A percentile compares a stretch with the other conserved stretches of the same genome.
These are phyloP conservation scores for Limenitis arthemis DNA, from an alignment of 2,888 invertebrate genomes.

Conservation along the genomic window DNA sequence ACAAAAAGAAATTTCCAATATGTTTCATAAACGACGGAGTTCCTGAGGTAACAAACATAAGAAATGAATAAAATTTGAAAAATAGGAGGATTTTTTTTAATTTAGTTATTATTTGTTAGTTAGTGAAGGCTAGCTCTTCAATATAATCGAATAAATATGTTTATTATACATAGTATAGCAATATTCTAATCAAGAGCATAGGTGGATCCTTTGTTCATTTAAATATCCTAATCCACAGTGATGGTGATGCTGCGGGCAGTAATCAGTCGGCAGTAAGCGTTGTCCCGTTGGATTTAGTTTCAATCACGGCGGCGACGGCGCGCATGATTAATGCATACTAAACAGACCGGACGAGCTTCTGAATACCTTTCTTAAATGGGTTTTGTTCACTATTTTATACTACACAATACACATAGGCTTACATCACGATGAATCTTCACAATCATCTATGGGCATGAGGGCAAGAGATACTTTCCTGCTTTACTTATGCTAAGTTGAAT, in stretches of 20 bases:
- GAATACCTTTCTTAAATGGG: background rate
- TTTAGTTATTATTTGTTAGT: too few species aligned
- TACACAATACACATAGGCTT: too few species aligned
- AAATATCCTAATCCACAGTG: constrained; percentile 51
- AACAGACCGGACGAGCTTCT: constrained; percentile 43
- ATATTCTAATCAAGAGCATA: background rate
- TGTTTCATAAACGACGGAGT: background rate
- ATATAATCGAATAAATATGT: too few species aligned
- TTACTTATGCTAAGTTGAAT: too few species aligned
- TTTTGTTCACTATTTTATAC: background rate
- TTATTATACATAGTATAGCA: too few species aligned
- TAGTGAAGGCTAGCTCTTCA: too few species aligned
- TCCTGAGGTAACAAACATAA: background rate
- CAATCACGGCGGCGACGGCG: constrained; percentile 57
- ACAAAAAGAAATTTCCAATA: too few species aligned
- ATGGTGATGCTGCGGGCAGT: constrained; percentile 42
- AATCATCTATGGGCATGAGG: too few species aligned
- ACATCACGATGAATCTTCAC: too few species aligned
- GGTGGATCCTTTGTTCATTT: constrained; percentile 34
- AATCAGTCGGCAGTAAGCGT: constrained; percentile 54
- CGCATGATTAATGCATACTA: constrained; percentile 69
- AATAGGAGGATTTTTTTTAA: too few species aligned
- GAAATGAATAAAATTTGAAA: too few species aligned
- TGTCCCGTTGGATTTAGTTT: constrained; percentile 62
- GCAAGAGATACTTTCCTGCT: too few species aligned